These are phyloP conservation scores for Sinosuthora webbiana DNA, from an alignment of 2,113 vertebrate genomes.

Conservation along the genomic window DNA sequence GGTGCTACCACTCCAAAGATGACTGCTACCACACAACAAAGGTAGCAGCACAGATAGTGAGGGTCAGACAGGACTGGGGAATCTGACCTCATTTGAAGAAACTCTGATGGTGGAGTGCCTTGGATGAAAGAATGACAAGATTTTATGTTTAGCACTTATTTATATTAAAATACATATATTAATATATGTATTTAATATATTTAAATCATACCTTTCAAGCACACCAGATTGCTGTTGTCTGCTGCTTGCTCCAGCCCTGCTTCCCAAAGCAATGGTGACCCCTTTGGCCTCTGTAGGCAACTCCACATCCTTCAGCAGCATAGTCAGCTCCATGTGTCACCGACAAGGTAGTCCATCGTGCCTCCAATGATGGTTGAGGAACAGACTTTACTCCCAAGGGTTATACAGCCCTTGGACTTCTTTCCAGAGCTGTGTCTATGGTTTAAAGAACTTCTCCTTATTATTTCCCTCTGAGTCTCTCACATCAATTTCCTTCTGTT, in stretches of 20 bases:
- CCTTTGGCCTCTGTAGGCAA: neutral
- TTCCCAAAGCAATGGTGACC: neutral
- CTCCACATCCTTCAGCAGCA: neutral
- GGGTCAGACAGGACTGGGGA: neutral
- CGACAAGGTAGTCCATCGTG: neutral
- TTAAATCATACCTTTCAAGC: neutral
- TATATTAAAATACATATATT: neutral
- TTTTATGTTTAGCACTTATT: neutral
- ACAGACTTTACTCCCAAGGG: neutral
- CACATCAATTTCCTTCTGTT: neutral
- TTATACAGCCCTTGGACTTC: neutral
- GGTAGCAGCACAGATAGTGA: fast-evolving
- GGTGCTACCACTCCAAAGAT: neutral
- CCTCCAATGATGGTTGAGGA: neutral
- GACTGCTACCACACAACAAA: neutral
- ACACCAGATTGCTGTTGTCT: neutral
- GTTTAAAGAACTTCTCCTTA: neutral
- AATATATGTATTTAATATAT: too few species aligned
- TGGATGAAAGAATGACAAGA: neutral
- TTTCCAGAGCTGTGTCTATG: neutral
- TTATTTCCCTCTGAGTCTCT: neutral
- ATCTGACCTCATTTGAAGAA: neutral
- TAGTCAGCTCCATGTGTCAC: neutral
- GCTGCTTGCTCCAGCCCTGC: neutral
- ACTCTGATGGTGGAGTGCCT: neutral